A percentile compares a stretch with the other conserved stretches of the same genome.
Conservation (phyloP, 2,888 invertebrate genomes). For the Monochamus alternatus region DNA sequence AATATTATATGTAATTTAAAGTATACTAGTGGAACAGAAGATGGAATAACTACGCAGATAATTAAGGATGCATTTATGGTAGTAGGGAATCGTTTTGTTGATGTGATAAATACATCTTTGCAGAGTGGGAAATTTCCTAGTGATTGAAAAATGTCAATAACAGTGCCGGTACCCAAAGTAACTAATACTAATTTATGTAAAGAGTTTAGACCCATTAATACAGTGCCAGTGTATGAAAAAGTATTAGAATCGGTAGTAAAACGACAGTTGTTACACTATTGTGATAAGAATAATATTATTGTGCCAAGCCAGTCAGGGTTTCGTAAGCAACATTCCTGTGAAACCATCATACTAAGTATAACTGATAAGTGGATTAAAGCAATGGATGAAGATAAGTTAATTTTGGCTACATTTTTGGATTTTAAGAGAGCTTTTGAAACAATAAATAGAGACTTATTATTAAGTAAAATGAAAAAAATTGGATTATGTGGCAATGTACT, state of each 20-base stretch:
- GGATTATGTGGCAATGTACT: background rate
- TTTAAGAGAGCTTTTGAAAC: background rate
- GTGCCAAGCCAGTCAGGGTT: background rate
- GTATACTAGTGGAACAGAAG: background rate
- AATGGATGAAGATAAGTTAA: background rate
- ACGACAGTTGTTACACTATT: too few species aligned
- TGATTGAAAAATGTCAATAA: background rate
- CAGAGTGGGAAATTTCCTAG: conserved; percentile 1
- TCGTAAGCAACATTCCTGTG: background rate
- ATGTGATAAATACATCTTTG: conserved; percentile 6
- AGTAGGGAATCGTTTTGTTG: background rate
- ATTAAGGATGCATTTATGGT: conserved; percentile 1
- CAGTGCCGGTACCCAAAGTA: background rate
- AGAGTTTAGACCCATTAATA: too few species aligned
- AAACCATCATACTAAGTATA: background rate
- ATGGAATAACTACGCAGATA: background rate
- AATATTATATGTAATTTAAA: background rate
- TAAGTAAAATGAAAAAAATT: background rate
- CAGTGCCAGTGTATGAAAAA: too few species aligned
- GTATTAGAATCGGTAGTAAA: too few species aligned
- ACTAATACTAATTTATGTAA: background rate
- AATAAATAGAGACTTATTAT: conserved; percentile 2
- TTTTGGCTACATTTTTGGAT: background rate
- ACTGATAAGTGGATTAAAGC: background rate
- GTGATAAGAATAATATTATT: too few species aligned